phyloP scores from a whole-genome alignment of 2,888 invertebrate species.

The Teleogryllus oceanicus region DNA sequence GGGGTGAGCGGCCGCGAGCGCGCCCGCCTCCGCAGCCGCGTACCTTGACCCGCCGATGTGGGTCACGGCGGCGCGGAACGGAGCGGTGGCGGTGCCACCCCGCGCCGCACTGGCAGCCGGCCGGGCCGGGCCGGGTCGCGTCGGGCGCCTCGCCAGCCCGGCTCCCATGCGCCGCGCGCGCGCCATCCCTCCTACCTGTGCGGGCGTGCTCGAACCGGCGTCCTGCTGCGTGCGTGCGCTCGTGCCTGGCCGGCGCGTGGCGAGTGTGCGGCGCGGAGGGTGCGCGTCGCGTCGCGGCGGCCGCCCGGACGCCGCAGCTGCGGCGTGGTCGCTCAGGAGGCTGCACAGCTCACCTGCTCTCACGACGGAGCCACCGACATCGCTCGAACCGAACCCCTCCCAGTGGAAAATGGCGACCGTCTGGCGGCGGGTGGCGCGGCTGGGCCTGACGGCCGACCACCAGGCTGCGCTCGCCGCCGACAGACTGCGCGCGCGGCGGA shows the following conservation, averaged over 20 bases:
- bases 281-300: not conserved
- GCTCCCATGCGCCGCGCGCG: not conserved
- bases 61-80: not conserved
- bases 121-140: not conserved
- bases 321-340: too few species aligned
- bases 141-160: not conserved
- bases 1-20: not conserved
- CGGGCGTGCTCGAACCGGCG: constrained; percentile 9
- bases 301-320: not conserved
- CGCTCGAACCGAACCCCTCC: not conserved
- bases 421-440: not conserved
- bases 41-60: constrained; percentile 2
- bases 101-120: not conserved
- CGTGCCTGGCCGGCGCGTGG: not conserved
- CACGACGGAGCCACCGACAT: too few species aligned
- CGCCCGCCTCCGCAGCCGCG: not conserved
- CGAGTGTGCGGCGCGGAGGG: not conserved
- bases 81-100: not conserved
- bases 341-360: too few species aligned
- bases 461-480: not conserved
- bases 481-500: not conserved
- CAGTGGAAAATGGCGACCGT: constrained; percentile 18
- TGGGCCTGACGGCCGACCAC: not conserved
- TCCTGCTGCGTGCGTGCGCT: not conserved
- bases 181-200: not conserved